Evolutionary conservation across 2,797 vertebrate species (phyloP), one percentile per base, ranked within the genome.

Genomic region (Siniperca scherzeri): DNA sequence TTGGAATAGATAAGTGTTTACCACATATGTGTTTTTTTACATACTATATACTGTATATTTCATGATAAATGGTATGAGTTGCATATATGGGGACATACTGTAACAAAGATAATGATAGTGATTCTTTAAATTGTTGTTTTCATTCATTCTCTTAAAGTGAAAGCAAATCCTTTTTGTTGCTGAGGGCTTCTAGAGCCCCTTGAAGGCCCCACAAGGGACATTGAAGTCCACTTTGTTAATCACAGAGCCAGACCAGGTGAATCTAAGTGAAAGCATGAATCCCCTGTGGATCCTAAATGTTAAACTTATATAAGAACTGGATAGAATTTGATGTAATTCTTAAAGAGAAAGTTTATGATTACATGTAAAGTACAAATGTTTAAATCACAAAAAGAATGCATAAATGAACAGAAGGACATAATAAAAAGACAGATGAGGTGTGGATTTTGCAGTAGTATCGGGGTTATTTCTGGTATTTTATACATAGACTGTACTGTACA

Each of bases 171-270:
- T 44, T 53, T 0, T 65, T 71, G 36, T 61, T 3, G 19, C 44
- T 21, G 44, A 36, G 11, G 13, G 53, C 8, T 25, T 36, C 38
- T 60, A 71, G 38, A 73, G 40, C 36, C 64, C 25, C 40, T 9
- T 36, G 5, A 77, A 44, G 7, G 57, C n/a, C 52, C 30, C 57
- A 61, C 38, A 8, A 5, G 69, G n/a, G 53, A 53, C 62, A 3
- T 1, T n/a, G 8, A 73, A 64, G 68, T 46, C 80, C 44, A 55
- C 50, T 81, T 36, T 67, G 48, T 36, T 70, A 21, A 78, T 70
- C 25, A 25, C 60, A 52, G 55, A 68, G 56, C 21, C 59, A 25
- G 48, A 69, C 9, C 50, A 60, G 22, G 40, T 70, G 40, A 69
- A 48, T 78, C 19, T 27, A 61, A 52, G 50, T 25, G 67, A 79